Percentiles rank a stretch among this genome's conserved stretches.
Conservation (phyloP, 2,888 invertebrate genomes). For the Drosophila helvetica region DNA sequence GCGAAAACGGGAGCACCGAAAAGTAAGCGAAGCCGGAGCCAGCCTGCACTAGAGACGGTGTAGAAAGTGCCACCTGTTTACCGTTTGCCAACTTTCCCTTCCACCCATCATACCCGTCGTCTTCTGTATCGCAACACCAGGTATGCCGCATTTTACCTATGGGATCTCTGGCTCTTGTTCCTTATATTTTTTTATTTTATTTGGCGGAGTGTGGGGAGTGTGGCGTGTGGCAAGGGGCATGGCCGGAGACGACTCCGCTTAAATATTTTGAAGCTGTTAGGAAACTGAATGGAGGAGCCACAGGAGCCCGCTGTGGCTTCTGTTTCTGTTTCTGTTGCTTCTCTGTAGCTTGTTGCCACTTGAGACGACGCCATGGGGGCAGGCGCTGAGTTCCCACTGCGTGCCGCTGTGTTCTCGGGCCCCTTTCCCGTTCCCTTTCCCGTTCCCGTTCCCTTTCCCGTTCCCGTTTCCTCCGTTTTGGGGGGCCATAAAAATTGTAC, state of each 20-base stretch:
- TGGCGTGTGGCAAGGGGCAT: background rate
- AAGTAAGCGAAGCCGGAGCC: too few species aligned
- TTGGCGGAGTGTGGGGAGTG: too few species aligned
- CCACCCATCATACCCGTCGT: background rate
- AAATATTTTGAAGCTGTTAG: conserved; percentile 10
- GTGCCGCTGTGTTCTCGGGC: too few species aligned
- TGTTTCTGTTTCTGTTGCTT: conserved; percentile 16
- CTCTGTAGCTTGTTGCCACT: conserved; percentile 32
- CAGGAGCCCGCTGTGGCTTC: conserved; percentile 4
- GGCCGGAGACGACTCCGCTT: conserved; percentile 2
- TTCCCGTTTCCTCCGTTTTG: background rate
- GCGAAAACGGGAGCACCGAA: too few species aligned
- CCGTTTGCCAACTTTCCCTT: background rate
- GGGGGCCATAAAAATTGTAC: conserved; percentile 68
- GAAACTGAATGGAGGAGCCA: conserved; percentile 10
- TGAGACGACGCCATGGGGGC: conserved; percentile 26
- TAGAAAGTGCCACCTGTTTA: too few species aligned
- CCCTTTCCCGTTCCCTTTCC: background rate
- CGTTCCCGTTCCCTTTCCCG: background rate
- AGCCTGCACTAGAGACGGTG: too few species aligned
- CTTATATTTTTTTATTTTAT: background rate
- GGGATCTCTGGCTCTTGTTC: background rate
- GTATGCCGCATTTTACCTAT: background rate
- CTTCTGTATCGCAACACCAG: background rate
- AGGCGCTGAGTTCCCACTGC: too few species aligned